phyloP scores from a whole-genome alignment of 1,140 invertebrate species.

The Charaxes varanes region DNA sequence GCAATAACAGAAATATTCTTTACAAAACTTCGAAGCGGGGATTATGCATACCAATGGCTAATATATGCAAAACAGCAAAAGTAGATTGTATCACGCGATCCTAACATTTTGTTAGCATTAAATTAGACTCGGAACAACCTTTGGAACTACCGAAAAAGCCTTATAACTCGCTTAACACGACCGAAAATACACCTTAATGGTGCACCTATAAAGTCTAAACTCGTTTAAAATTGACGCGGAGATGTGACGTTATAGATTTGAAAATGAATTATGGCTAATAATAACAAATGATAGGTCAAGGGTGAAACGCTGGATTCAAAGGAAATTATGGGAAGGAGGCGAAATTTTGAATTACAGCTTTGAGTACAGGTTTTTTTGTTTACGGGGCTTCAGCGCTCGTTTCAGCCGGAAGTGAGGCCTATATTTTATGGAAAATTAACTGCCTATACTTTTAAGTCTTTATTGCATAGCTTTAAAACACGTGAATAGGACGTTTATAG shows the following conservation, averaged over 20 bases:
- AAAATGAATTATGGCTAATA: slow-evolving; percentile 40
- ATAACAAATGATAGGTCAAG: slow-evolving; percentile 64
- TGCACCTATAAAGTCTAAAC: slow-evolving; percentile 21
- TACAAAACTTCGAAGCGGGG: slow-evolving; percentile 22
- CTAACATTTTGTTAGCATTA: slow-evolving; percentile 67
- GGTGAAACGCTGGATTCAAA: slow-evolving; percentile 52
- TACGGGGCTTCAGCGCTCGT: too few relatives aligned
- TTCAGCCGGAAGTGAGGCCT: too few relatives aligned
- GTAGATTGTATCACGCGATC: slow-evolving; percentile 59
- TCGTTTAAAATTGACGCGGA: slow-evolving; percentile 8
- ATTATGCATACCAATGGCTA: slow-evolving; percentile 55
- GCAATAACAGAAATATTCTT: slow-evolving; percentile 19
- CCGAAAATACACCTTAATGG: slow-evolving; percentile 19
- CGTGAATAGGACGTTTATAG: too few relatives aligned
- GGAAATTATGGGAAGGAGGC: slow-evolving; percentile 45
- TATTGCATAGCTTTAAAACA: too few relatives aligned
- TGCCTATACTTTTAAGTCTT: too few relatives aligned
- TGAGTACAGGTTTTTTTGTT: too few relatives aligned
- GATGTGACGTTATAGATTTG: slow-evolving; percentile 23
- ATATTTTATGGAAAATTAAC: too few relatives aligned
- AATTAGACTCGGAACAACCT: slow-evolving; percentile 37
- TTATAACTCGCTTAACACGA: slow-evolving; percentile 14
- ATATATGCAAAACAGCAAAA: slow-evolving; percentile 68
- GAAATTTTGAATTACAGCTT: slow-evolving; percentile 7
- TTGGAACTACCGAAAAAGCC: slow-evolving; percentile 22